These are phyloP conservation scores for Carassius carassius DNA, from an alignment of 2,113 vertebrate species.

Conservation along the genomic window DNA sequence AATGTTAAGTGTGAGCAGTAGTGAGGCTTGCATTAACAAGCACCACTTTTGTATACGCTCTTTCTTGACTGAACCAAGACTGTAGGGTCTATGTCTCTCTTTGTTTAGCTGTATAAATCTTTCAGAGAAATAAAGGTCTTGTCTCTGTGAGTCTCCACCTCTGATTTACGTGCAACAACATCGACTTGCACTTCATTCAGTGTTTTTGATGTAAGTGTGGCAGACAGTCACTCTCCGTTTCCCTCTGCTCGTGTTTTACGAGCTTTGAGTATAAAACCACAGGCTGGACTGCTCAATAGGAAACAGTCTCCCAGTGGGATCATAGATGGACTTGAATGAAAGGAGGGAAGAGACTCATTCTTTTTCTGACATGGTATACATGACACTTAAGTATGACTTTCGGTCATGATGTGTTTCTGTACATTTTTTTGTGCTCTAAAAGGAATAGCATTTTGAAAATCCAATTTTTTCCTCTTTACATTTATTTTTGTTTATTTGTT, in stretches of 20 bases:
- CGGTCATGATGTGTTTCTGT: not conserved
- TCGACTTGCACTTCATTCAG: constrained; percentile 20
- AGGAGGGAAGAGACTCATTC: constrained; percentile 56
- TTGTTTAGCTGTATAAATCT: constrained; percentile 24
- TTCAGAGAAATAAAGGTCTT: constrained; percentile 27
- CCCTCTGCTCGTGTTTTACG: constrained; percentile 77
- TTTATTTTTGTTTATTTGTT: too few species aligned
- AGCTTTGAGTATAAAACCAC: constrained; percentile 76
- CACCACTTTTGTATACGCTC: not conserved
- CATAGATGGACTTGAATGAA: constrained; percentile 40
- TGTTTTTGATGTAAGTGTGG: constrained; percentile 42
- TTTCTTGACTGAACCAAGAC: not conserved
- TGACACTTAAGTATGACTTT: constrained; percentile 38
- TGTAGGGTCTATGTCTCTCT: not conserved
- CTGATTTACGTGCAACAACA: constrained; percentile 14
- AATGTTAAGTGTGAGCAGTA: not conserved
- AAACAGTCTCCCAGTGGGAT: constrained; percentile 50
- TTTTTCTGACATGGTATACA: constrained; percentile 46
- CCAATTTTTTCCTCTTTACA: too few species aligned
- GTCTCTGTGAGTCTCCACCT: constrained; percentile 48
- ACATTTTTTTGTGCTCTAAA: not conserved
- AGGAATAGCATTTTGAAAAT: not conserved
- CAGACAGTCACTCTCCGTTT: constrained; percentile 64
- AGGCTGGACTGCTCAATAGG: constrained; percentile 58
- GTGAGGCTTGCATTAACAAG: not conserved